Evolutionary conservation across 2,797 vertebrate genomes (phyloP), one percentile per base, ranked within the genome.

Genomic region (Octomys mimax): DNA sequence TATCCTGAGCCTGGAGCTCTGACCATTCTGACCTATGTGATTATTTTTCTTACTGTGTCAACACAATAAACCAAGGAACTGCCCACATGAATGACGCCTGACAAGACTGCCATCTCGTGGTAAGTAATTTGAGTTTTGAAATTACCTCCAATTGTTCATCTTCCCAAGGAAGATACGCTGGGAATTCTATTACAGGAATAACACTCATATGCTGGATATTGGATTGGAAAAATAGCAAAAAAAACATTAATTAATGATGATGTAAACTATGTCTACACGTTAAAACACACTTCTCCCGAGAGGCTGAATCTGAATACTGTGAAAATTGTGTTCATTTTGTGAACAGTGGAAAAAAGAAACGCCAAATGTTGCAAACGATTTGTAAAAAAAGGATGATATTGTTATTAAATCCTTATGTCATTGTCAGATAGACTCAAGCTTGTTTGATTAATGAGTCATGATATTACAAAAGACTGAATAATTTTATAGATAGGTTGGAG

Each of bases 31-130:
- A 91, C 8, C 22, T 2, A 62, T 68, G 7, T 9, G 31, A 89
- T 87, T 49, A 49, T 39, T 49, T 46, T 75, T 33, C 21, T 91
- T 82, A 36, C 19, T 64, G 6, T 59, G 26, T 87, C 39, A 84
- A 82, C 39, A 54, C 10, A 64, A 54, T 26, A 95, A 75, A 11
- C 33, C n/a, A 57, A 61, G 28, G 7, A 88, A 80, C 22, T 14
- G n/a, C 33, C 68, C 68, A 3, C 24, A 26, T 70, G 26, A 89
- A 57, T 52, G 59, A 92, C 71, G 22, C 36, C 95, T 92, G 59
- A 92, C 54, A 95, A 97, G 89, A 66, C 92, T 95, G 89, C 92
- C 89, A 95, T 93, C 94, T 96, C 94, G 92, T 96, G 75, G 94
- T 77, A 62, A 88, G 87, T 92, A 92, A 94, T 75, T 86, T 73